Evolutionary conservation across 1,140 invertebrate genomes (phyloP), one percentile per base, ranked within the genome.

Genomic region (Venturia canescens): DNA sequence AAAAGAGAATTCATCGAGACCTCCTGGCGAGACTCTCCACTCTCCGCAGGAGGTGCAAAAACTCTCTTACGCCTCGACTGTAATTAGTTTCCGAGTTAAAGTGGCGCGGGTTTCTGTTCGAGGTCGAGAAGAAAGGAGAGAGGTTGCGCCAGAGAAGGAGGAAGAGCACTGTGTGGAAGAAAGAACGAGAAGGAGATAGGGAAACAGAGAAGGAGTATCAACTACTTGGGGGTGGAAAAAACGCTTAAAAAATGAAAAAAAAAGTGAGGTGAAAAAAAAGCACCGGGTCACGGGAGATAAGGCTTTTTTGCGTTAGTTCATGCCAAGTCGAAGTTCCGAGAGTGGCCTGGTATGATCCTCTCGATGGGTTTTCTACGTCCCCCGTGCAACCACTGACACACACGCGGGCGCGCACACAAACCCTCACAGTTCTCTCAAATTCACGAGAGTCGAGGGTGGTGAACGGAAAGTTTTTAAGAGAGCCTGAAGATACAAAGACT

Each of bases 11-110:
- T 27, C 15, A 71, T 16, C 50, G 44, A 69, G 63, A 48, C 44
- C 38, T 23, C 50, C 67, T 21, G 71, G 11, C 53, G 53, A 57
- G 53, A n/a, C 53, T 23, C 53, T 57, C 53, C 53, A 57, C 53
- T 57, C 53, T 57, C 53, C 53, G 53, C 71, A 80, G 16, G 79
- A 81, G 77, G 76, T 79, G 80, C 83, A 87, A 89, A 89, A 89
- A 90, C 83, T 85, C 84, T 83, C 86, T 86, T 85, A 86, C 84
- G 83, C 84, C 83, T 82, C 78, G 80, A 34, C 82, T 85, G 86
- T 90, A 90, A 91, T 90, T 90, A 91, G 89, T 88, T 89, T 87
- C 83, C 80, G 86, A 89, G 85, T 88, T 89, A 88, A 89, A 90
- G 84, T 88, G 84, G 86, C 83, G 81, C 81, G 80, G 69, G 81